Percentiles rank a stretch among this genome's conserved stretches.
These are phyloP conservation scores for Podotricha telesiphe DNA, from an alignment of 2,888 invertebrate species.

Conservation along the genomic window DNA sequence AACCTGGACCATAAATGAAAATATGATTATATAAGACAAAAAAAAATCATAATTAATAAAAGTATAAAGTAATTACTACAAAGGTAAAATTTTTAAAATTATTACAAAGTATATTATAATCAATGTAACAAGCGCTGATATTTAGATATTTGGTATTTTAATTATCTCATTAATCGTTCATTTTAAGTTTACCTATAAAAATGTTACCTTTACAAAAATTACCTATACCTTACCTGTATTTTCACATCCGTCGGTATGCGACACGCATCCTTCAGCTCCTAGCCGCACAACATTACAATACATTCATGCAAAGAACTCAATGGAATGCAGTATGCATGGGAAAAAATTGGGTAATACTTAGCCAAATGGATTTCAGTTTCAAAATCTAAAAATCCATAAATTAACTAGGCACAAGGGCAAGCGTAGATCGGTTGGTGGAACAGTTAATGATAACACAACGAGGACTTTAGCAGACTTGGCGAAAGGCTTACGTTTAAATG, in stretches of 20 bases:
- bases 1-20: neutral
- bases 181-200: neutral
- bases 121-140: too few relatives aligned
- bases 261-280: conserved; percentile 96
- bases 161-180: too few relatives aligned
- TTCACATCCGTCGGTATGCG: conserved; percentile 96
- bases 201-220: conserved; percentile 18
- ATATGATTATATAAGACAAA: neutral
- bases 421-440: conserved; percentile 7
- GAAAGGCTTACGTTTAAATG: neutral
- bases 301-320: conserved; percentile 78
- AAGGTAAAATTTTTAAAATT: neutral
- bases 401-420: conserved; percentile 13
- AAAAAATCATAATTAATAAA: neutral
- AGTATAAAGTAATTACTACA: neutral
- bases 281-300: conserved; percentile 86
- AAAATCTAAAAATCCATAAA: conserved; percentile 16
- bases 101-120: too few relatives aligned
- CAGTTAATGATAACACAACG: conserved; percentile 7
- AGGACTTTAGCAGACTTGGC: neutral
- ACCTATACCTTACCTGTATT: conserved; percentile 91
- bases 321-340: conserved; percentile 55
- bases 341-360: conserved; percentile 54
- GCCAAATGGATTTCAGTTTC: conserved; percentile 47
- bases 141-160: too few relatives aligned